Conservation (phyloP, 1,140 invertebrate species). For the Bombus terrestris region DNA sequence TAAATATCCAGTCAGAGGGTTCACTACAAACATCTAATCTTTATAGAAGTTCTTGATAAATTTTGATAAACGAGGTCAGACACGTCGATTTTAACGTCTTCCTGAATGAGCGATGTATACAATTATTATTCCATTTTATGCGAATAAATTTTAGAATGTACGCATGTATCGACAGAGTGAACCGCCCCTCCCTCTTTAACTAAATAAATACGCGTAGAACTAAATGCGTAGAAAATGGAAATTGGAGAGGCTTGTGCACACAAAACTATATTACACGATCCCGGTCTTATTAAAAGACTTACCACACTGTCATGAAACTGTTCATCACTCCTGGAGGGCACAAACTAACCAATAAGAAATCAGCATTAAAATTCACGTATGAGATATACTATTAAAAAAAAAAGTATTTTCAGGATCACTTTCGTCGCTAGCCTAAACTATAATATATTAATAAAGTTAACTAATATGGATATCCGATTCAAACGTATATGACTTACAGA, state of each 20-base stretch:
- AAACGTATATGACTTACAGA: conserved; percentile 11
- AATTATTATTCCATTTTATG: background rate
- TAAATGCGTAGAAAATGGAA: conserved; percentile 45
- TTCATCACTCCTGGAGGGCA: conserved; percentile 93
- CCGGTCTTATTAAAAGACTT: conserved; percentile 85
- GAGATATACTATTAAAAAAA: conserved; percentile 55
- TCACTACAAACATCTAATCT: conserved; percentile 9
- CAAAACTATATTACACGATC: conserved; percentile 81
- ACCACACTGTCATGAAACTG: conserved; percentile 94
- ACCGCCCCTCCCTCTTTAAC: conserved; percentile 16
- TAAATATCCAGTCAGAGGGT: conserved; percentile 36
- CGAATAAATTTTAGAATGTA: background rate
- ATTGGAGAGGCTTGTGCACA: conserved; percentile 83
- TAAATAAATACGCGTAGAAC: conserved; percentile 34
- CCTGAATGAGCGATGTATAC: background rate
- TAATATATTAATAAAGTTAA: conserved; percentile 20
- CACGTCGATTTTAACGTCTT: background rate
- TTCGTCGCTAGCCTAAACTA: conserved; percentile 54
- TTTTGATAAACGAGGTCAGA: background rate
- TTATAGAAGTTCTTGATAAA: background rate
- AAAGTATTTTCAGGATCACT: conserved; percentile 52
- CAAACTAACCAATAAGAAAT: conserved; percentile 86
- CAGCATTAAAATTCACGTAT: conserved; percentile 76
- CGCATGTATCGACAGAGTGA: conserved; percentile 8
- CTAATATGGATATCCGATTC: conserved; percentile 19